A percentile compares a stretch with the other conserved stretches of the same genome.
These are phyloP conservation scores for Falcaria lacertinaria DNA, from an alignment of 2,888 invertebrate species.

Conservation along the genomic window DNA sequence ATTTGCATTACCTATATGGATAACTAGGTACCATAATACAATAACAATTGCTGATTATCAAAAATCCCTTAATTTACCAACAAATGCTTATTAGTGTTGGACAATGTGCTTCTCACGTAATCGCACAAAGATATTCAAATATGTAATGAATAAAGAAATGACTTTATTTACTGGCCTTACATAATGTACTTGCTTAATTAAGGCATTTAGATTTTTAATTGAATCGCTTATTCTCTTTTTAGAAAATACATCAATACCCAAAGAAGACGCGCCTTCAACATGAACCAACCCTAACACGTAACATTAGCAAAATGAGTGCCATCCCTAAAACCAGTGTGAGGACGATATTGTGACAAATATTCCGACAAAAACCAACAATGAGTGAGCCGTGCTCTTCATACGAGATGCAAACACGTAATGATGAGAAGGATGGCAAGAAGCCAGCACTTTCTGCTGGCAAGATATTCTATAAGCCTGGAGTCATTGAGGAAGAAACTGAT, in stretches of 20 bases:
- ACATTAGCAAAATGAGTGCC: conserved; percentile 16
- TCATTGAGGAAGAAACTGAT: conserved; percentile 67
- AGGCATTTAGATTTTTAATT: too few species aligned
- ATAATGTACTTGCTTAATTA: too few species aligned
- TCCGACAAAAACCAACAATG: conserved; percentile 29
- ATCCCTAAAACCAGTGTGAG: conserved; percentile 21
- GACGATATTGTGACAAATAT: conserved; percentile 42
- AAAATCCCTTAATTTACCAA: too few species aligned
- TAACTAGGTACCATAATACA: too few species aligned
- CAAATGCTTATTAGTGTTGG: too few species aligned
- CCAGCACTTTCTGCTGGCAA: conserved; percentile 57
- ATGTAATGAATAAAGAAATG: too few species aligned
- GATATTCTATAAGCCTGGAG: conserved; percentile 72
- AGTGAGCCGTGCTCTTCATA: conserved; percentile 47
- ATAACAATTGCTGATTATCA: too few species aligned
- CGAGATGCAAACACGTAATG: conserved; percentile 59
- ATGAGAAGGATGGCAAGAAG: conserved; percentile 45
- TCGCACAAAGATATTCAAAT: too few species aligned
- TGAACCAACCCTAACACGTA: conserved; percentile 14
- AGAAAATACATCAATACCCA: background rate
- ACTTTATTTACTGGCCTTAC: too few species aligned
- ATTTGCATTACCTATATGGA: too few species aligned
- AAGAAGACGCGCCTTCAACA: conserved; percentile 6
- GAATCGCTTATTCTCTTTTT: background rate
- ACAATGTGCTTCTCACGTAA: too few species aligned